Conservation (phyloP, 2,797 vertebrate species). For the Thripadectes ignobilis region DNA sequence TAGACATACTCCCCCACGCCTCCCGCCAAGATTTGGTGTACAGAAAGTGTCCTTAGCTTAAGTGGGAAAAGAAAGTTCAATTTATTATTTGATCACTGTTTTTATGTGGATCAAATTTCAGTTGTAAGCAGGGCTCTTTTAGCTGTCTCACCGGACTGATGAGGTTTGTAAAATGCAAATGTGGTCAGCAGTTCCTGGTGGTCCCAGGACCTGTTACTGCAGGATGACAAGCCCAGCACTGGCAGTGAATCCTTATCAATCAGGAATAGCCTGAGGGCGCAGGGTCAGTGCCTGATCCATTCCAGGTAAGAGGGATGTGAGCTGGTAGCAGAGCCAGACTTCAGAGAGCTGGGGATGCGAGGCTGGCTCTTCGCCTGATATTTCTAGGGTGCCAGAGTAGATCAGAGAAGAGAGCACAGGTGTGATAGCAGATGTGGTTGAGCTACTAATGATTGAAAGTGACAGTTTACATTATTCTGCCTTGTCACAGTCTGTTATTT, state of each 20-base stretch:
- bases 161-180: conserved; percentile 5
- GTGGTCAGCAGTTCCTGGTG: neutral
- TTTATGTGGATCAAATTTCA: neutral
- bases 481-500: conserved; percentile 19
- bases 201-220: neutral
- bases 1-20: neutral
- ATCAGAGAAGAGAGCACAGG: conserved; percentile 54
- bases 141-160: conserved; percentile 39
- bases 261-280: conserved; percentile 10
- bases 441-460: conserved; percentile 41
- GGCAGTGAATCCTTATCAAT: neutral
- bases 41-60: neutral
- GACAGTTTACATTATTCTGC: conserved; percentile 41
- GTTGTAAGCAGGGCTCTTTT: neutral
- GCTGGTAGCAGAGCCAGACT: neutral
- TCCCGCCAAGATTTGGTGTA: neutral
- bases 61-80: neutral
- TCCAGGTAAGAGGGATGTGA: neutral
- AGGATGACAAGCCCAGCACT: conserved; percentile 30
- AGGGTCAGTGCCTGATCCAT: neutral
- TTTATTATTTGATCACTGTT: neutral
- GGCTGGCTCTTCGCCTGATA: conserved; percentile 31
- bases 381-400: conserved; percentile 32
- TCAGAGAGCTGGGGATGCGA: neutral
- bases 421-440: conserved; percentile 61